phyloP scores from a whole-genome alignment of 2,113 vertebrate species.

The Scartelaos histophorus region DNA sequence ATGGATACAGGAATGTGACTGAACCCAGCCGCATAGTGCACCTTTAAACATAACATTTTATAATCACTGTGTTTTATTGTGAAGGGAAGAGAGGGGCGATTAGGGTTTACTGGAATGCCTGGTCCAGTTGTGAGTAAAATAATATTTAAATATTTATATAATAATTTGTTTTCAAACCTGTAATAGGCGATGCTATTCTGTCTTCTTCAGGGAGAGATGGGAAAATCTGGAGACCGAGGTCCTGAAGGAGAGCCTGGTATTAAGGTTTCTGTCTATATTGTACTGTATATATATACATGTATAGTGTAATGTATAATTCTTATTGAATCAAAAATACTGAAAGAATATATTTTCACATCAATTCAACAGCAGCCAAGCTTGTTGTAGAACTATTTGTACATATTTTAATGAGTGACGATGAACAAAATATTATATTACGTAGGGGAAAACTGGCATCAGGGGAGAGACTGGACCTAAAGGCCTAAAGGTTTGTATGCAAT shows the following conservation, averaged over 20 bases:
- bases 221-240: constrained; percentile 72
- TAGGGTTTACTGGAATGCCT: constrained; percentile 70
- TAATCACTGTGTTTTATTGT: constrained; percentile 1
- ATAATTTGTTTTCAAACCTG: too few species aligned
- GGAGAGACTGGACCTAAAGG: constrained; percentile 70
- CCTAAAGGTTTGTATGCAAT: constrained; percentile 59
- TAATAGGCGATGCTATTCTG: constrained; percentile 3
- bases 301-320: constrained; percentile 7
- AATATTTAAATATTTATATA: neutral
- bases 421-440: constrained; percentile 9
- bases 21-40: too few species aligned
- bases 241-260: constrained; percentile 79
- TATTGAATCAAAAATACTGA: constrained; percentile 12
- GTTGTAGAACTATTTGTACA: neutral
- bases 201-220: constrained; percentile 74
- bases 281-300: too few species aligned
- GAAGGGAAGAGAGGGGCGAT: constrained; percentile 70
- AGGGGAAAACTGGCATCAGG: constrained; percentile 67
- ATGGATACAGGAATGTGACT: too few species aligned
- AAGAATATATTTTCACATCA: too few species aligned
- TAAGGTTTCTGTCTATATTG: constrained; percentile 73
- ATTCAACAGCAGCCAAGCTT: neutral
- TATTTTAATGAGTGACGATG: neutral
- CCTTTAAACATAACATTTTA: neutral
- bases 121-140: constrained; percentile 71